A percentile compares a stretch with the other conserved stretches of the same genome.
These are phyloP conservation scores for Spinus olivaceus DNA, from an alignment of 2,797 vertebrate genomes.

Conservation along the genomic window DNA sequence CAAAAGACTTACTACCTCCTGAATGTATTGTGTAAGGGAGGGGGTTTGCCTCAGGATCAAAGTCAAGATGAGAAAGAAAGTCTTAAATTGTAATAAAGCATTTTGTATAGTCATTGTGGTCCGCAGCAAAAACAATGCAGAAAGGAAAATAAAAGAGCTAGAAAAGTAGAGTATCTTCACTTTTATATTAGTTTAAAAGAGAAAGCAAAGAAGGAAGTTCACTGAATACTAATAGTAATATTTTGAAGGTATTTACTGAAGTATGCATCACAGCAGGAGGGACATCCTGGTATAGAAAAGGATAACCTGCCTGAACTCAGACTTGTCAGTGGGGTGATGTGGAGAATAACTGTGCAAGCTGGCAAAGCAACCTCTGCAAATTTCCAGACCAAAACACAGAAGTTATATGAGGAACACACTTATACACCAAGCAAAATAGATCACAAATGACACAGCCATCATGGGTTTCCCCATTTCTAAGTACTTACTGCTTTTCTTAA, in stretches of 20 bases:
- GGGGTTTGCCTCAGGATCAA: background rate
- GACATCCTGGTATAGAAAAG: background rate
- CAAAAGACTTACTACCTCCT: background rate
- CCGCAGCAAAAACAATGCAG: background rate
- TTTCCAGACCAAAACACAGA: background rate
- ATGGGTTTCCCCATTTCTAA: background rate
- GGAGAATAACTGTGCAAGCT: background rate
- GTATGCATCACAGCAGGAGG: background rate
- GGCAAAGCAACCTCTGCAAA: background rate
- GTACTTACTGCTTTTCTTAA: constrained; percentile 2
- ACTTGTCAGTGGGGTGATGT: background rate
- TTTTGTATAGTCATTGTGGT: background rate
- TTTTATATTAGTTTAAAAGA: background rate
- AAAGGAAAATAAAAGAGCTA: background rate
- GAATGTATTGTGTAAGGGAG: background rate
- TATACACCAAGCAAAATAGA: background rate
- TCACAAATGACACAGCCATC: background rate
- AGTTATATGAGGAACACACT: background rate
- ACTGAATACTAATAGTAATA: background rate
- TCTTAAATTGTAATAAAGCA: background rate
- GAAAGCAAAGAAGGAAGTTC: background rate
- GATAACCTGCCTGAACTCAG: background rate
- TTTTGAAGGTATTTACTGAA: background rate
- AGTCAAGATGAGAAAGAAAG: background rate
- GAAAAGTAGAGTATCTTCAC: background rate